Conservation (phyloP, 1,140 invertebrate genomes). For the Heliconius congener region DNA sequence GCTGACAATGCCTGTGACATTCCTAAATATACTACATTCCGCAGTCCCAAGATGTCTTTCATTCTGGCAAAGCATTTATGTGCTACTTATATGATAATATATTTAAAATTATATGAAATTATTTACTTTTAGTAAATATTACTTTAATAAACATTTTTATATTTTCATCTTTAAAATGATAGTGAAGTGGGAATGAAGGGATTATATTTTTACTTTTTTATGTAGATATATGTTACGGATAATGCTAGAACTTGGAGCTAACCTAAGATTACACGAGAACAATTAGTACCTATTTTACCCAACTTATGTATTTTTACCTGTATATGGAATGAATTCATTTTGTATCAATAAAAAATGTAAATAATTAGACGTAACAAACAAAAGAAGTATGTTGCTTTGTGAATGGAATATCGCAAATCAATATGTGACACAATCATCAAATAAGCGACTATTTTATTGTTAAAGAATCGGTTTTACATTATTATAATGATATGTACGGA, state of each 20-base stretch:
- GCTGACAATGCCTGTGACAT: slow-evolving; percentile 7
- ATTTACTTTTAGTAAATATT: no score
- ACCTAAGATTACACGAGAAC: no score
- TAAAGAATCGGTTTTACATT: not conserved
- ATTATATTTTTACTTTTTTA: no score
- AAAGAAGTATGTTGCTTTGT: not conserved
- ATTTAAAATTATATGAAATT: not conserved
- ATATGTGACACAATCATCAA: not conserved
- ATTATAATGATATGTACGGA: not conserved
- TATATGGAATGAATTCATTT: not conserved
- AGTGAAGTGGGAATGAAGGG: no score
- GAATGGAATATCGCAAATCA: not conserved
- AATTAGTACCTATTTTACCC: no score
- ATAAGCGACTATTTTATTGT: not conserved
- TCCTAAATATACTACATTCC: slow-evolving; percentile 10
- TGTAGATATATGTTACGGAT: no score
- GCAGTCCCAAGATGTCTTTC: slow-evolving; percentile 3
- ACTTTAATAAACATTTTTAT: no score
- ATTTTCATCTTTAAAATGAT: no score
- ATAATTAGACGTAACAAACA: not conserved
- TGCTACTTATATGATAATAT: not conserved
- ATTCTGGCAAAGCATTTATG: slow-evolving; percentile 1
- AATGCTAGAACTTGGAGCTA: no score
- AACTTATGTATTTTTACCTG: not conserved
- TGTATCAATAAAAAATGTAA: not conserved